These are phyloP conservation scores for Willowsia nigromaculata DNA, from an alignment of 2,888 invertebrate genomes.

Conservation along the genomic window DNA sequence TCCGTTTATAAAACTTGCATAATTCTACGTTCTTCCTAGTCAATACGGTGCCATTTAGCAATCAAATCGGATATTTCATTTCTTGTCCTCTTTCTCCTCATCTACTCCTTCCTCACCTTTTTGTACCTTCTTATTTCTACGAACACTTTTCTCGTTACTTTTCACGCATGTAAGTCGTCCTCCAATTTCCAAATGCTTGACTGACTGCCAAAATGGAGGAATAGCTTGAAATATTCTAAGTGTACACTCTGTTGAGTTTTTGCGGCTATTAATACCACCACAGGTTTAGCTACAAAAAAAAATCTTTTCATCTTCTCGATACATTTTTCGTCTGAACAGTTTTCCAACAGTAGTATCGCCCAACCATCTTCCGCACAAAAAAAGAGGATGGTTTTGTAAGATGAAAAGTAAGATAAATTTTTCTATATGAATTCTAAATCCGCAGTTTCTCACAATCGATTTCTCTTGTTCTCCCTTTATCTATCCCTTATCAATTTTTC, in stretches of 20 bases:
- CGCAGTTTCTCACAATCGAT: slow-evolving; percentile 57
- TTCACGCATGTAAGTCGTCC: background rate
- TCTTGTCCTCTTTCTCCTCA: slow-evolving; percentile 24
- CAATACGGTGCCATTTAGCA: slow-evolving; percentile 50
- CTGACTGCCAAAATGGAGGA: slow-evolving; percentile 38
- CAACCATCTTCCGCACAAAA: background rate
- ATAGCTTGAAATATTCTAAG: background rate
- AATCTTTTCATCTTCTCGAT: background rate
- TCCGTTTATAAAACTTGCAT: background rate
- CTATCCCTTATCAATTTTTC: slow-evolving; percentile 25
- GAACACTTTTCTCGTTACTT: background rate
- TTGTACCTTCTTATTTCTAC: background rate
- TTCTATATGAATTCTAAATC: background rate
- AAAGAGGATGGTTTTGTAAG: background rate
- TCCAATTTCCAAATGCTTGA: slow-evolving; percentile 40
- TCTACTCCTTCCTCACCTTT: background rate
- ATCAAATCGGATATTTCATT: slow-evolving; percentile 67
- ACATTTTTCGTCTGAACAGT: background rate
- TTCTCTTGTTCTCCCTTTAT: slow-evolving; percentile 17
- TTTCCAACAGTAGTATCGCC: background rate
- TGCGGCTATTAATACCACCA: background rate
- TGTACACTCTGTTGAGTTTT: background rate
- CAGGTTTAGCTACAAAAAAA: background rate
- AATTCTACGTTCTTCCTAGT: background rate
- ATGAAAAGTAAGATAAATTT: background rate